These are phyloP conservation scores for Ricordea florida DNA, from an alignment of 92 coral and sea anemone species.

Conservation along the genomic window DNA sequence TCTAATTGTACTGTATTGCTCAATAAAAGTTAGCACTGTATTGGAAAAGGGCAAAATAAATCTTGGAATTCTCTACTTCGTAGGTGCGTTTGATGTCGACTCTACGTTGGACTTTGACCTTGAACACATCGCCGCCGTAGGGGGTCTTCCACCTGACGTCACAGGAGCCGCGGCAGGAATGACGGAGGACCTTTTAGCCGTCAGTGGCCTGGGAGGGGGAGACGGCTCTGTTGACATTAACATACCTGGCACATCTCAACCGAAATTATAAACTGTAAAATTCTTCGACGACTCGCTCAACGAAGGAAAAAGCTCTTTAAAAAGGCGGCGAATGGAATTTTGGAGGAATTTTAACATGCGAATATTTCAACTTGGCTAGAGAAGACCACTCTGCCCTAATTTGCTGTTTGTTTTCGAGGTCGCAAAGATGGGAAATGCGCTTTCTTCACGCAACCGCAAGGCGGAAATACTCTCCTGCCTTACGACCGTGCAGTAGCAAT, in stretches of 20 bases:
- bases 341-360: too few species aligned
- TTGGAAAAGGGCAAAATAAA: too few species aligned
- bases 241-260: slow-evolving; percentile 24
- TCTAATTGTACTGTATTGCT: not conserved
- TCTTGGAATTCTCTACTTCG: not conserved
- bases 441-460: too few species aligned
- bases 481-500: too few species aligned
- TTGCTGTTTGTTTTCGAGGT: too few species aligned
- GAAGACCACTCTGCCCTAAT: too few species aligned
- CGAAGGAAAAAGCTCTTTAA: too few species aligned
- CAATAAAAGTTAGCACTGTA: not conserved
- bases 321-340: too few species aligned
- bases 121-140: slow-evolving; percentile 54
- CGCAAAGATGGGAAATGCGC: too few species aligned
- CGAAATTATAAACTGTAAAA: not conserved
- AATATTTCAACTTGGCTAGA: too few species aligned
- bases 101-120: slow-evolving; percentile 75
- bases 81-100: slow-evolving; percentile 75
- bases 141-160: slow-evolving; percentile 54
- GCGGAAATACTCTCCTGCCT: too few species aligned
- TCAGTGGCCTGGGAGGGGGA: slow-evolving; percentile 60
- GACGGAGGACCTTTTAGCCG: slow-evolving; percentile 45
- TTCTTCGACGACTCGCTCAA: too few species aligned
- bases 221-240: slow-evolving; percentile 59
- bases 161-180: slow-evolving; percentile 37